A percentile compares a stretch with the other conserved stretches of the same genome.
These are phyloP conservation scores for Siphonodentalium dalli DNA, from an alignment of 2,888 invertebrate species.

Conservation along the genomic window DNA sequence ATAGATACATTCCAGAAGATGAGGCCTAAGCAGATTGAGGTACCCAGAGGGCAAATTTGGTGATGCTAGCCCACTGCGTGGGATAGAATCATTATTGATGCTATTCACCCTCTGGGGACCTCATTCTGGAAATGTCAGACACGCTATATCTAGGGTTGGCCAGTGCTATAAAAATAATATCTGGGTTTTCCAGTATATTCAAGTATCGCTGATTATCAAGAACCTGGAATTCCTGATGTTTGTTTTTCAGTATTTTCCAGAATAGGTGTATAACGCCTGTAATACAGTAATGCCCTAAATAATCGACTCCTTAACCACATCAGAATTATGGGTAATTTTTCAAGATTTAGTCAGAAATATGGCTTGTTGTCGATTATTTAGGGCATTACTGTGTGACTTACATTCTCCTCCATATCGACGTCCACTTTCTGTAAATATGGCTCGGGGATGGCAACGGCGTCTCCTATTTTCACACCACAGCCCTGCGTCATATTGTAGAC, in stretches of 20 bases:
- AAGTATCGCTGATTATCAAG: not conserved
- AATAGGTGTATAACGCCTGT: not conserved
- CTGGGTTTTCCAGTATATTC: not conserved
- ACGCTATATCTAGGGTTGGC: not conserved
- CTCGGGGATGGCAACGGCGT: slow-evolving; percentile 82
- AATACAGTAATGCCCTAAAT: not conserved
- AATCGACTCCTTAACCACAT: too few species aligned
- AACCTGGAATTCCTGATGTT: too few species aligned
- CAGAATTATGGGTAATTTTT: too few species aligned
- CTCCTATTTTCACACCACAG: slow-evolving; percentile 83
- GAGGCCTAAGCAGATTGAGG: too few species aligned
- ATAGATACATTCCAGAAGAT: too few species aligned
- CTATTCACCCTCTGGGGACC: too few species aligned
- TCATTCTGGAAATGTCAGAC: not conserved
- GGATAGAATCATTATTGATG: not conserved
- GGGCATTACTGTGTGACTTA: too few species aligned
- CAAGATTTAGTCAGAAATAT: too few species aligned
- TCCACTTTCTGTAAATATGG: slow-evolving; percentile 73
- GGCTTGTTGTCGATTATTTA: too few species aligned
- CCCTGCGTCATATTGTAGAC: slow-evolving; percentile 86
- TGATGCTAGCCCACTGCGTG: too few species aligned
- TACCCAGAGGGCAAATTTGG: too few species aligned
- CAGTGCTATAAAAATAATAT: not conserved
- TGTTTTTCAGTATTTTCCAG: too few species aligned
- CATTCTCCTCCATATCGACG: slow-evolving; percentile 70